A percentile compares a stretch with the other conserved stretches of the same genome.
These are phyloP conservation scores for Galerucella pusilla DNA, from an alignment of 2,888 invertebrate species.

Conservation along the genomic window DNA sequence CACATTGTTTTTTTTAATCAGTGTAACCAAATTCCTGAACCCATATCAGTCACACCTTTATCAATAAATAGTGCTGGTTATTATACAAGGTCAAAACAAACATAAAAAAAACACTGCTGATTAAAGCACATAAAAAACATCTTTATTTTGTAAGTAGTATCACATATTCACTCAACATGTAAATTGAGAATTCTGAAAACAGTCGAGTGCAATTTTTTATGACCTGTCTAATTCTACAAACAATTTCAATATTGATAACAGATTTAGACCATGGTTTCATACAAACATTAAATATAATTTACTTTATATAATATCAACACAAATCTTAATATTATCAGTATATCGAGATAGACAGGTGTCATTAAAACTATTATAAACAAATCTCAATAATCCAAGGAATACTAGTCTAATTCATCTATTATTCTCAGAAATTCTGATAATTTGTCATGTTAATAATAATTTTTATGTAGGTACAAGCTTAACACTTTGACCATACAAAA, in stretches of 20 bases:
- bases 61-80: no score
- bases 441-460: background rate
- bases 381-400: background rate
- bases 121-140: conserved; percentile 11
- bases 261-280: background rate
- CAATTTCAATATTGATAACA: background rate
- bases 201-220: background rate
- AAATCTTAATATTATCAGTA: background rate
- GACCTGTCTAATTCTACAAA: background rate
- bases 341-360: background rate
- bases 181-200: conserved; percentile 11
- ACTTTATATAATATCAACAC: background rate
- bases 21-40: no score
- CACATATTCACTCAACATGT: conserved; percentile 24
- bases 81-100: background rate
- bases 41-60: no score
- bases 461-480: no score
- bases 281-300: background rate
- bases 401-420: background rate
- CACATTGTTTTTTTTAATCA: background rate
- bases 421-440: background rate
- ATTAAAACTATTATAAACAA: background rate
- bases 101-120: background rate
- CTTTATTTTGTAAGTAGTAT: conserved; percentile 28
- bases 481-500: background rate